Conservation (phyloP, 2,797 vertebrate species). For the Eremophila alpestris region DNA sequence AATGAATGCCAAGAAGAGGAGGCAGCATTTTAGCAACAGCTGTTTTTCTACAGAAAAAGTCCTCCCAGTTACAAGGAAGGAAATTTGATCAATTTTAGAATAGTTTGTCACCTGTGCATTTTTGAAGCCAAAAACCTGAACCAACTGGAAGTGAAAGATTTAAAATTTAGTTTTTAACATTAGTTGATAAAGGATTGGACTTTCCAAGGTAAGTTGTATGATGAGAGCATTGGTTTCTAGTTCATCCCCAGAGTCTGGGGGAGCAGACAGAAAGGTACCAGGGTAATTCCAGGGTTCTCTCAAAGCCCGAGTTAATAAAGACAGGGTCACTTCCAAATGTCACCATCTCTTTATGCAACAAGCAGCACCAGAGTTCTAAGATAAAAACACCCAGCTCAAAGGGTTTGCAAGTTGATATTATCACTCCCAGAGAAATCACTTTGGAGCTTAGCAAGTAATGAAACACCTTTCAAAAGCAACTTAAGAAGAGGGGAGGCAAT, state of each 20-base stretch:
- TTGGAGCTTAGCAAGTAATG: slow-evolving; percentile 48
- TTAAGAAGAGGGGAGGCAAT: background rate
- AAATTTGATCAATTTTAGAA: background rate
- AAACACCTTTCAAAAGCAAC: slow-evolving; percentile 60
- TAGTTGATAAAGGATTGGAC: background rate
- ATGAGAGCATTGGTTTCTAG: background rate
- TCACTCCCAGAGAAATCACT: slow-evolving; percentile 52
- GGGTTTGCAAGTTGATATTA: slow-evolving; percentile 32
- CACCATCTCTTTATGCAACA: slow-evolving; percentile 4
- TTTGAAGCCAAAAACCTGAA: background rate
- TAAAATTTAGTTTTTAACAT: background rate
- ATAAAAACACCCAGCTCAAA: slow-evolving; percentile 14
- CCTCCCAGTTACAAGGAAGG: background rate
- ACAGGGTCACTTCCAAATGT: slow-evolving; percentile 43
- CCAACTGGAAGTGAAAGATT: background rate
- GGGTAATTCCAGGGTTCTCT: background rate
- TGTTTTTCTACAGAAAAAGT: background rate
- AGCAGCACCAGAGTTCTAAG: background rate
- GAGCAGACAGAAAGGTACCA: background rate
- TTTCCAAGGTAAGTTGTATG: background rate
- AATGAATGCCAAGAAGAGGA: background rate
- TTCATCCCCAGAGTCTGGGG: background rate
- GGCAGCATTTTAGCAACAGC: background rate
- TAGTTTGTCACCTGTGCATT: background rate
- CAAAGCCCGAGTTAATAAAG: slow-evolving; percentile 31